Evolutionary conservation across 1,140 invertebrate species (phyloP).

Genomic region (Neodiprion virginianus): DNA sequence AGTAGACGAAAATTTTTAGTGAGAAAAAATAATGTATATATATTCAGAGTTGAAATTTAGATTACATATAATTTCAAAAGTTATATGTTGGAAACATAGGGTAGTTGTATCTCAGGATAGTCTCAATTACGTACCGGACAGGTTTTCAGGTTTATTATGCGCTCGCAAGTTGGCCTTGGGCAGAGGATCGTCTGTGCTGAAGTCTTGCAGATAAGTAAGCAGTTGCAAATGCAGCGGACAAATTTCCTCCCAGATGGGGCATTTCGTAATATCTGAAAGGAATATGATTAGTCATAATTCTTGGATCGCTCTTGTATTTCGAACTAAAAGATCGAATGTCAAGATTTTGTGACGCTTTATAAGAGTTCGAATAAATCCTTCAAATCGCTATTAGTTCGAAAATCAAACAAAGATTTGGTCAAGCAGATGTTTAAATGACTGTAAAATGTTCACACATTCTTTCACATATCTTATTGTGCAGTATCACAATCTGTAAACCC

Average conservation of each 20-base stretch:
- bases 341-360: conserved; percentile 7
- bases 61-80: no score
- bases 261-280: conserved; percentile 91
- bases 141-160: conserved; percentile 94
- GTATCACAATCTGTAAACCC: background rate
- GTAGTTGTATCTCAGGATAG: no score
- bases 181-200: conserved; percentile 96
- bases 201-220: conserved; percentile 96
- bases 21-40: no score
- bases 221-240: conserved; percentile 99
- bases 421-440: no score
- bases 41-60: no score
- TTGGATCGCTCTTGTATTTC: no score
- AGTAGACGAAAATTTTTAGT: no score
- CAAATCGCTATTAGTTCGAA: no score
- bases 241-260: conserved; percentile 99
- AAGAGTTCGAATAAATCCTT: background rate
- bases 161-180: conserved; percentile 93
- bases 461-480: no score
- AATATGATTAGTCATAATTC: conserved; percentile 22
- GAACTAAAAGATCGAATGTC: conserved; percentile 24
- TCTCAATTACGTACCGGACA: conserved; percentile 69
- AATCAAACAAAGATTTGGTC: no score
- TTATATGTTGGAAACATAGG: no score
- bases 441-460: no score